Evolutionary conservation across 2,888 invertebrate genomes (phyloP).

Genomic region (Maniola hyperantus): DNA sequence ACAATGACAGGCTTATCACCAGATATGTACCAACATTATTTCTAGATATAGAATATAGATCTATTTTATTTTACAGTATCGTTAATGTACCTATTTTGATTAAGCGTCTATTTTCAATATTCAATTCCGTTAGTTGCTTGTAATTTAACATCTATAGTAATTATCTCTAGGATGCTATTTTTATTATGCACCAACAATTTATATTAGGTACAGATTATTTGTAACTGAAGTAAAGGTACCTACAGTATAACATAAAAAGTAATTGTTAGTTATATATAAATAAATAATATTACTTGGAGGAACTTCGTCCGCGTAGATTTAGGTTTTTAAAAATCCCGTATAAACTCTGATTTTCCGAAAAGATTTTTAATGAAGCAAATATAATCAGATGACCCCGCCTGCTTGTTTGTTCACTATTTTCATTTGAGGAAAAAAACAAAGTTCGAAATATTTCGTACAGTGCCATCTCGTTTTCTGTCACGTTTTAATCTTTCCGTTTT

Average conservation of each 20-base stretch:
- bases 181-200: background rate
- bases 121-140: conserved; percentile 69
- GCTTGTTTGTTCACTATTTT: no score
- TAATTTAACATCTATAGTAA: conserved; percentile 37
- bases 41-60: conserved; percentile 39
- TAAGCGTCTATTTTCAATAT: conserved; percentile 33
- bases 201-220: background rate
- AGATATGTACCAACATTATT: conserved; percentile 47
- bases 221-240: background rate
- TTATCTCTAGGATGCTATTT: conserved; percentile 10
- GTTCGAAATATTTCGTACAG: no score
- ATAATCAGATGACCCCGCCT: no score
- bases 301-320: no score
- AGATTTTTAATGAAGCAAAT: no score
- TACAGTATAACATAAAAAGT: background rate
- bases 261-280: background rate
- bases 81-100: conserved; percentile 26
- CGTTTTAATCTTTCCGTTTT: no score
- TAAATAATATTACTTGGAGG: no score
- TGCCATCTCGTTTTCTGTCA: no score
- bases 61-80: conserved; percentile 25
- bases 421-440: no score
- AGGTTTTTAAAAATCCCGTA: no score
- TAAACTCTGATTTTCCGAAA: no score
- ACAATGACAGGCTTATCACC: conserved; percentile 41